Conservation (phyloP, 2,797 vertebrate genomes). For the Neosilurus hyrtlii region DNA sequence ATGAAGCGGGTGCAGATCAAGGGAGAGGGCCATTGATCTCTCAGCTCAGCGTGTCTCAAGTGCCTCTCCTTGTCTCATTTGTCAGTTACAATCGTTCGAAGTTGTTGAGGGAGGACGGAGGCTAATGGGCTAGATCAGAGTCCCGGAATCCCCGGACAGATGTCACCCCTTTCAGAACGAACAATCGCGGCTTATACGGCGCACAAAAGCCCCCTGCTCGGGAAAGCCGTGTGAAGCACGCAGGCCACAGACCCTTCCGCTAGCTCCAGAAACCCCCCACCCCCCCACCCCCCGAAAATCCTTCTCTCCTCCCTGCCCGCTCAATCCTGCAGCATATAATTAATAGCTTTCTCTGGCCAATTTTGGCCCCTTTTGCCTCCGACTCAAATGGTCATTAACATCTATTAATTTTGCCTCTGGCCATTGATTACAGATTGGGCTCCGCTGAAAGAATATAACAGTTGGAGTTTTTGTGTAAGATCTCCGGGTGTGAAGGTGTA, state of each 20-base stretch:
- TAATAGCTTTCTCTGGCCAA: conserved; percentile 72
- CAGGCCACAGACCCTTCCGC: conserved; percentile 60
- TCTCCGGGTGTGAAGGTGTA: conserved; percentile 65
- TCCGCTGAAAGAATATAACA: conserved; percentile 70
- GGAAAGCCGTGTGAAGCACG: conserved; percentile 73
- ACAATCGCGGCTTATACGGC: conserved; percentile 67
- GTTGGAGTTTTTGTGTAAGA: conserved; percentile 70
- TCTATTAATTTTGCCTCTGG: conserved; percentile 78
- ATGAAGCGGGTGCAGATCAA: conserved; percentile 50
- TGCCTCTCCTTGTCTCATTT: conserved; percentile 54
- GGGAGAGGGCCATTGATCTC: conserved; percentile 46
- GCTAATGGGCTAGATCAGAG: conserved; percentile 66
- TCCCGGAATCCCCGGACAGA: conserved; percentile 72
- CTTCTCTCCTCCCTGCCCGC: conserved; percentile 54
- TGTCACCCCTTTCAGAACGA: conserved; percentile 68
- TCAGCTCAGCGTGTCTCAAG: conserved; percentile 50
- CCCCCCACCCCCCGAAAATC: background rate
- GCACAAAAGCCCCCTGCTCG: conserved; percentile 69
- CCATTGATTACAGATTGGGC: conserved; percentile 66
- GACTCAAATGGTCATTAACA: conserved; percentile 76
- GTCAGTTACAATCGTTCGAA: conserved; percentile 57
- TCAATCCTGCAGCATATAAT: conserved; percentile 68
- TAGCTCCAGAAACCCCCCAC: conserved; percentile 27
- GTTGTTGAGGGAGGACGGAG: conserved; percentile 52
- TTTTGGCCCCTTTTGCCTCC: conserved; percentile 68